phyloP scores from a whole-genome alignment of 2,113 vertebrate genomes.

The Platichthys flesus region DNA sequence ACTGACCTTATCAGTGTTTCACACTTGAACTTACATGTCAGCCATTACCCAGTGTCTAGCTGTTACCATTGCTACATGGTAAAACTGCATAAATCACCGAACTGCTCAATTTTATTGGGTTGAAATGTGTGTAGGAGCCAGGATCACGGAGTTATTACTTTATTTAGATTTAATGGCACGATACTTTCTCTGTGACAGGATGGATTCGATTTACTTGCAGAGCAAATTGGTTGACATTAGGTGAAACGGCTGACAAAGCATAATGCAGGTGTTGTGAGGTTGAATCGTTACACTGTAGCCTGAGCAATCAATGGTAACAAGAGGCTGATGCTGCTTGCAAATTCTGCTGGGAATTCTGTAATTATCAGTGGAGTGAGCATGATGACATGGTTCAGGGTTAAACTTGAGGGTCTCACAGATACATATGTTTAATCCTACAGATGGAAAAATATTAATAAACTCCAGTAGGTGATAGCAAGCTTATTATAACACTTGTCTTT shows the following conservation, averaged over 20 bases:
- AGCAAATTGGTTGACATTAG: not conserved
- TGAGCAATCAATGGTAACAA: slow-evolving; percentile 17
- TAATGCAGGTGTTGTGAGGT: slow-evolving; percentile 14
- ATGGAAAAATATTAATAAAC: not conserved
- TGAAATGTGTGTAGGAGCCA: not conserved
- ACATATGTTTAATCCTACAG: not conserved
- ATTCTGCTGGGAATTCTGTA: not conserved
- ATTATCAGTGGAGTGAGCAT: not conserved
- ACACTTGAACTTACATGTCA: not conserved
- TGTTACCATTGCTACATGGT: too few relatives aligned
- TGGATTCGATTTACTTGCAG: not conserved
- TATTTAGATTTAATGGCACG: not conserved
- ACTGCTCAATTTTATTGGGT: not conserved
- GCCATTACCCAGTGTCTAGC: slow-evolving; percentile 2
- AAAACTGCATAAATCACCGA: too few relatives aligned
- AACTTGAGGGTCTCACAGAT: not conserved
- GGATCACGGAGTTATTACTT: not conserved
- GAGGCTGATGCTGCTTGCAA: not conserved
- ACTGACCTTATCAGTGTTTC: too few relatives aligned
- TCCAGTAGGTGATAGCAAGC: not conserved
- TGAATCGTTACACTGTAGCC: slow-evolving; percentile 17
- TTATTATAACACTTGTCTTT: too few relatives aligned
- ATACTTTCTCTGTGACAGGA: not conserved
- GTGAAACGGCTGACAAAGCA: not conserved
- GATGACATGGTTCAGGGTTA: too few relatives aligned